Conservation (phyloP, 2,113 vertebrate genomes). For the Phaethon lepturus region DNA sequence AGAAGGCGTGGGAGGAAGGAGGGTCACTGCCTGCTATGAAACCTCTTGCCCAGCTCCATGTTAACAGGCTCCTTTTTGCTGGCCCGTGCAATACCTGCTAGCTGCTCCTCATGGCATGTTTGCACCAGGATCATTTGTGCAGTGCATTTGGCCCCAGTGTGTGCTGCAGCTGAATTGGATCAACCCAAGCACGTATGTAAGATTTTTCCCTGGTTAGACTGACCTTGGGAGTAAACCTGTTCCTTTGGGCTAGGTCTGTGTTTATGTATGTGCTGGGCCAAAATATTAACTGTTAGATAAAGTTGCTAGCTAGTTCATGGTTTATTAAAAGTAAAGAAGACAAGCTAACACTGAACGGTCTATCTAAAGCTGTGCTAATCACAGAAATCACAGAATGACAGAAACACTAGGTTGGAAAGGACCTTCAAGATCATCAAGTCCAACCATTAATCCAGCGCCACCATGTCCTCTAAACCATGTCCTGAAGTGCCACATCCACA, state of each 20-base stretch:
- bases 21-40: background rate
- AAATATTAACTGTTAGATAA: background rate
- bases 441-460: too few relatives aligned
- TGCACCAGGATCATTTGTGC: background rate
- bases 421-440: too few relatives aligned
- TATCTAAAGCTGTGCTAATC: background rate
- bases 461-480: too few relatives aligned
- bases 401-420: too few relatives aligned
- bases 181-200: background rate
- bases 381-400: too few relatives aligned
- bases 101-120: accelerated
- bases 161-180: background rate
- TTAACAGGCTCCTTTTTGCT: background rate
- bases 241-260: background rate
- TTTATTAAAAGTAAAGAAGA: background rate
- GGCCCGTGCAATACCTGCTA: background rate
- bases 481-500: too few relatives aligned
- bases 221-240: background rate
- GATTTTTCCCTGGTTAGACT: background rate
- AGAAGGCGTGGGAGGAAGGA: background rate
- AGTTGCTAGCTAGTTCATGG: background rate
- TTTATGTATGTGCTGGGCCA: background rate
- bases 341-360: background rate
- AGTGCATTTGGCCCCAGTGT: background rate
- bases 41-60: background rate